Conservation (phyloP, 2,888 invertebrate genomes). For the Eledona agricola region DNA sequence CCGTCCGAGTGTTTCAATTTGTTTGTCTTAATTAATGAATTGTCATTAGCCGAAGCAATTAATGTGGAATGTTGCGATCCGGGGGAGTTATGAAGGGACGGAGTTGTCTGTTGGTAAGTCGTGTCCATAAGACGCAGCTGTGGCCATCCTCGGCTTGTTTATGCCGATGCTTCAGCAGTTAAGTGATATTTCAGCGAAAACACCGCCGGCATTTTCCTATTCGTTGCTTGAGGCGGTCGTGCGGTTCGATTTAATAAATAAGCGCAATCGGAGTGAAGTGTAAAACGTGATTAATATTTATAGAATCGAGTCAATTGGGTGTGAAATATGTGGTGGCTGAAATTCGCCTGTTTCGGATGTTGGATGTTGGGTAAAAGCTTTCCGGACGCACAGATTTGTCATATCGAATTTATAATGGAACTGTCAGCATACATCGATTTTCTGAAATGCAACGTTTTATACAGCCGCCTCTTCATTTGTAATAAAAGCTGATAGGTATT, state of each 20-base stretch:
- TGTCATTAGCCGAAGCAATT: conserved; percentile 16
- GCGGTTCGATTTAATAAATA: too few relatives aligned
- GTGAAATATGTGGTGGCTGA: too few relatives aligned
- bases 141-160: conserved; percentile 46
- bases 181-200: conserved; percentile 30
- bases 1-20: too few relatives aligned
- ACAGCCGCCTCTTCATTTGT: conserved; percentile 26
- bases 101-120: conserved; percentile 43
- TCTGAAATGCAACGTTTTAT: conserved; percentile 25
- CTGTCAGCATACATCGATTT: conserved; percentile 28
- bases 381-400: conserved; percentile 31
- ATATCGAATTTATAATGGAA: conserved; percentile 32
- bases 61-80: conserved; percentile 6
- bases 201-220: too few relatives aligned
- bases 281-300: too few relatives aligned
- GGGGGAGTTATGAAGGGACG: conserved; percentile 18
- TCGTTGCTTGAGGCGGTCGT: too few relatives aligned
- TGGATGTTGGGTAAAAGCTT: conserved; percentile 17
- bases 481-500: conserved; percentile 29
- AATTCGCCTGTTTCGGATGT: conserved; percentile 17
- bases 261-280: too few relatives aligned
- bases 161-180: conserved; percentile 44
- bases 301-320: too few relatives aligned
- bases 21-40: conserved; percentile 18
- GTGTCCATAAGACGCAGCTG: conserved; percentile 48